phyloP scores from a whole-genome alignment of 2,113 vertebrate genomes.

The Hippocampus guttulatus region DNA sequence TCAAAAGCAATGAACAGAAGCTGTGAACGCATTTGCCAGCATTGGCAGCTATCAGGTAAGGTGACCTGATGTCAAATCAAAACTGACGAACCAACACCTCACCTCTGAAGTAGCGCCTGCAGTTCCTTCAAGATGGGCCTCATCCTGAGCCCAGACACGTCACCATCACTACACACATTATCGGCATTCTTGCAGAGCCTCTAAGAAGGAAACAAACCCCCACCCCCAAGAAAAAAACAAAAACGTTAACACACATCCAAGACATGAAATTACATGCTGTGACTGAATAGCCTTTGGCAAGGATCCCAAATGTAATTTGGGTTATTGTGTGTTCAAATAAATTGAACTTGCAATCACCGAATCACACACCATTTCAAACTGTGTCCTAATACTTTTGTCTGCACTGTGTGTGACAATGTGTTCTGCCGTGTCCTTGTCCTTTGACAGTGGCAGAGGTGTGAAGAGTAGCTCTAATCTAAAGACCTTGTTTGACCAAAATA shows the following conservation, averaged over 20 bases:
- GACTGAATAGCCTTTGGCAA: background rate
- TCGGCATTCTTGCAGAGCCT: conserved; percentile 47
- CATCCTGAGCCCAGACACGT: conserved; percentile 38
- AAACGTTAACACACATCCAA: too few species aligned
- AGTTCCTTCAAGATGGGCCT: conserved; percentile 66
- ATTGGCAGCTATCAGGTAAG: background rate
- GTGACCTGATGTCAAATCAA: background rate
- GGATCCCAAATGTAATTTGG: background rate
- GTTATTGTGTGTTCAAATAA: background rate
- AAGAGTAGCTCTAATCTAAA: conserved; percentile 36
- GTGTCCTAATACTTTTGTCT: background rate
- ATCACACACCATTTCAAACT: background rate
- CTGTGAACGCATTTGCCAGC: background rate
- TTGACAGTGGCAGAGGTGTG: conserved; percentile 25
- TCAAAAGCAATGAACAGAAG: too few species aligned
- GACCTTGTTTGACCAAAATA: conserved; percentile 69
- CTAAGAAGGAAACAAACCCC: conserved; percentile 43
- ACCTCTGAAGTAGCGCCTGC: conserved; percentile 68
- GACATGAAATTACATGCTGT: background rate
- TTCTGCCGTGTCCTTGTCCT: conserved; percentile 20
- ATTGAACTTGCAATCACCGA: background rate
- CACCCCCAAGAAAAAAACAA: background rate
- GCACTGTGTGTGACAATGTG: background rate
- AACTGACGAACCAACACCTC: conserved; percentile 7
- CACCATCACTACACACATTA: conserved; percentile 29